Conservation (phyloP, 2,797 vertebrate genomes). For the Acipenser oxyrinchus region DNA sequence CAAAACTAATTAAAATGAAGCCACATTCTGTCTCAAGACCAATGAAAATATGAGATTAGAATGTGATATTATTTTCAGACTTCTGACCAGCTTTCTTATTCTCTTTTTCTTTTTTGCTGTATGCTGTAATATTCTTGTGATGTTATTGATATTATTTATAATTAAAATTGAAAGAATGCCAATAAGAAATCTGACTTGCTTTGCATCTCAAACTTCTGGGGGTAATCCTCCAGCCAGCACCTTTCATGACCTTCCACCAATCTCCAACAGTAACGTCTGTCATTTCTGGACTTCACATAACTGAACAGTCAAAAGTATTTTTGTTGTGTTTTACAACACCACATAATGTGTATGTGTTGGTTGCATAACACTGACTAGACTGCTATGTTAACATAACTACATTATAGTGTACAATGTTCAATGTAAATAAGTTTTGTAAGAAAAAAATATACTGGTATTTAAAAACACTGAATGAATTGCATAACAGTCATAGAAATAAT, state of each 20-base stretch:
- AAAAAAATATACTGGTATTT: neutral
- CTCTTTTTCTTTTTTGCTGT: neutral
- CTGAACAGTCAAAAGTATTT: constrained; percentile 43
- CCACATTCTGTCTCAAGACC: neutral
- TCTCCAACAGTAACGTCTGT: constrained; percentile 18
- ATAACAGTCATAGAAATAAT: constrained; percentile 1
- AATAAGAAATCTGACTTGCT: constrained; percentile 5
- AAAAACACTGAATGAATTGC: neutral
- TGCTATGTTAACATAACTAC: too few species aligned
- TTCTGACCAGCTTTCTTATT: neutral
- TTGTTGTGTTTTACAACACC: constrained; percentile 26
- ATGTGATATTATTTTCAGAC: neutral
- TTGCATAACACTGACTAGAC: constrained; percentile 41
- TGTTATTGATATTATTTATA: too few species aligned
- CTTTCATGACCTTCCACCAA: constrained; percentile 34
- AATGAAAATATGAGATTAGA: neutral
- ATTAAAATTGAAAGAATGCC: too few species aligned
- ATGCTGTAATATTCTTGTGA: too few species aligned
- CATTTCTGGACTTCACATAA: constrained; percentile 37
- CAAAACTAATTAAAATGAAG: neutral
- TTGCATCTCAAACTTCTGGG: constrained; percentile 43
- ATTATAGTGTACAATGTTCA: too few species aligned
- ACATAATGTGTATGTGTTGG: constrained; percentile 43
- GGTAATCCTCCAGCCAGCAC: constrained; percentile 66
- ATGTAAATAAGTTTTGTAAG: too few species aligned